phyloP scores from a whole-genome alignment of 2,888 invertebrate species.

The Sthenelais limicola region DNA sequence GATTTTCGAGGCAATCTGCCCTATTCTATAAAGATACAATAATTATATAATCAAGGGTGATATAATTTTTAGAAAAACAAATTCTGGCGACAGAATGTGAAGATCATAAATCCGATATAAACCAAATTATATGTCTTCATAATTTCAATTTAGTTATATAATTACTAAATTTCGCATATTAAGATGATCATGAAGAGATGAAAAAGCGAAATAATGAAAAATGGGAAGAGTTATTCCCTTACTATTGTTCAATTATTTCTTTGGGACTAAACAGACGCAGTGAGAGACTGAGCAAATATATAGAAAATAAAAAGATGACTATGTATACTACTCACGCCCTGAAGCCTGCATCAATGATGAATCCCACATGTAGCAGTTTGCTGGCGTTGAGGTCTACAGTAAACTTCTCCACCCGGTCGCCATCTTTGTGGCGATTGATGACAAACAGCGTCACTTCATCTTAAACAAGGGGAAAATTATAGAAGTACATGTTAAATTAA shows the following conservation, averaged over 20 bases:
- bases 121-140: too few relatives aligned
- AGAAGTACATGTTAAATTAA: not conserved
- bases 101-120: too few relatives aligned
- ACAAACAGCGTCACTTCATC: constrained; percentile 18
- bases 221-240: too few relatives aligned
- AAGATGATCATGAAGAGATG: too few relatives aligned
- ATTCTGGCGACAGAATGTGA: too few relatives aligned
- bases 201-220: too few relatives aligned
- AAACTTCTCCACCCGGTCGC: constrained; percentile 23
- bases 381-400: not conserved
- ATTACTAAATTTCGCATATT: too few relatives aligned
- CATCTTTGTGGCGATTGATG: constrained; percentile 9
- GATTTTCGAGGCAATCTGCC: too few relatives aligned
- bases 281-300: not conserved
- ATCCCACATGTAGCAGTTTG: constrained; percentile 3
- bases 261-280: not conserved
- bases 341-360: not conserved
- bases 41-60: too few relatives aligned
- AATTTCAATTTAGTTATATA: too few relatives aligned
- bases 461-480: constrained; percentile 7
- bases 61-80: too few relatives aligned
- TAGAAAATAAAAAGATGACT: not conserved
- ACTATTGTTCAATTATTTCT: not conserved
- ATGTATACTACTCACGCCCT: constrained; percentile 4
- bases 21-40: too few relatives aligned